Evolutionary conservation across 1,140 invertebrate genomes (phyloP).

Genomic region (Idris sp.): DNA sequence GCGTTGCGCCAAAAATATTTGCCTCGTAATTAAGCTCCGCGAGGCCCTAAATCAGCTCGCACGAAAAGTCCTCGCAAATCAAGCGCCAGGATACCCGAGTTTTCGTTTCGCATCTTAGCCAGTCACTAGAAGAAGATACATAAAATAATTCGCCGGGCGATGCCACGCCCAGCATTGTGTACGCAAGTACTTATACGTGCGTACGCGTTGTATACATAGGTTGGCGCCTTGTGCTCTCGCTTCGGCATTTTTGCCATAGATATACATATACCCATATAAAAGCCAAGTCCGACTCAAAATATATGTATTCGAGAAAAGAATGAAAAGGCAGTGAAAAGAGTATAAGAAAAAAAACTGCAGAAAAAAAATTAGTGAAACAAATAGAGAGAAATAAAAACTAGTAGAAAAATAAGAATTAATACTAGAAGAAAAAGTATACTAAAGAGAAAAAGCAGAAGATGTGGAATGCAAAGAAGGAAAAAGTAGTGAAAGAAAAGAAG

Average conservation of each 20-base stretch:
- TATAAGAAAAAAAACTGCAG: background rate
- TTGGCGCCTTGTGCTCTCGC: conserved; percentile 65
- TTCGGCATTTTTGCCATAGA: conserved; percentile 67
- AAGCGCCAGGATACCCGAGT: conserved; percentile 28
- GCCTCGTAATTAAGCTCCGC: conserved; percentile 39
- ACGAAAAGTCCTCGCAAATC: conserved; percentile 49
- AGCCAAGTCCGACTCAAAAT: conserved; percentile 15
- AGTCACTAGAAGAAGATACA: conserved; percentile 60
- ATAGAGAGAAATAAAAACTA: too few relatives aligned
- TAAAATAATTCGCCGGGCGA: conserved; percentile 65
- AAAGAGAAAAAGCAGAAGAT: too few relatives aligned
- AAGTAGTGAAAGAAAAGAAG: conserved; percentile 1
- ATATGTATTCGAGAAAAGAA: conserved; percentile 24
- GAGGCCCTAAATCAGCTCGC: conserved; percentile 34
- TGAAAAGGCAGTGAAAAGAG: conserved; percentile 18
- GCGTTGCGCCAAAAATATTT: conserved; percentile 21
- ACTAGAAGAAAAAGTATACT: too few relatives aligned
- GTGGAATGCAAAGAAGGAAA: conserved; percentile 3
- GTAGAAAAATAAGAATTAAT: too few relatives aligned
- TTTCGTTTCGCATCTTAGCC: conserved; percentile 37
- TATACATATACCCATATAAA: conserved; percentile 58
- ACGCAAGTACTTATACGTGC: conserved; percentile 64
- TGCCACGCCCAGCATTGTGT: conserved; percentile 72
- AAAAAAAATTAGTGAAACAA: background rate
- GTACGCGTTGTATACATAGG: conserved; percentile 56